phyloP scores from a whole-genome alignment of 2,888 invertebrate species.

The Erebia palarica region DNA sequence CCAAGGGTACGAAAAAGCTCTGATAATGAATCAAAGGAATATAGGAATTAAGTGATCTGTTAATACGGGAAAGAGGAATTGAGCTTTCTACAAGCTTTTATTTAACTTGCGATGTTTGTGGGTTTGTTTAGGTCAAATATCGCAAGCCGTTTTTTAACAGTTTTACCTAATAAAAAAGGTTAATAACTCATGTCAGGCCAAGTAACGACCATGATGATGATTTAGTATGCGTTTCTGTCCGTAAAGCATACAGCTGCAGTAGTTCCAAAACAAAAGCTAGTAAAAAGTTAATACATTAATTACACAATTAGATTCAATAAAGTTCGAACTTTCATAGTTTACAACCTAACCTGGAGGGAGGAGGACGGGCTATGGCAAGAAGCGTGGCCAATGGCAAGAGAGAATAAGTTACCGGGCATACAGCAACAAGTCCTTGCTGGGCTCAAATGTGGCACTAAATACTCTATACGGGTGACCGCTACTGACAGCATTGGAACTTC shows the following conservation, averaged over 20 bases:
- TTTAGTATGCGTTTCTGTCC: no score
- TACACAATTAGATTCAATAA: neutral
- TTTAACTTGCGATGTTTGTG: neutral
- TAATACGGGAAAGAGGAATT: neutral
- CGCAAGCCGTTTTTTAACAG: no score
- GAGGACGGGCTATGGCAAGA: slow-evolving; percentile 78
- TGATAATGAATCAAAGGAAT: slow-evolving; percentile 17
- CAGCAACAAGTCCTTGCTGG: slow-evolving; percentile 86
- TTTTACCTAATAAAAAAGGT: no score
- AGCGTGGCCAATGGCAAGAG: slow-evolving; percentile 84
- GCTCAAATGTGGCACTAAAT: slow-evolving; percentile 92
- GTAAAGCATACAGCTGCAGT: no score
- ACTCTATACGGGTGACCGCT: slow-evolving; percentile 90
- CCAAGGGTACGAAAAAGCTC: slow-evolving; percentile 1
- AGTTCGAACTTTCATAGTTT: slow-evolving; percentile 54
- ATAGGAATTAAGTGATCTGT: neutral
- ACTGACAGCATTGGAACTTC: slow-evolving; percentile 92
- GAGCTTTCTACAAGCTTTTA: neutral
- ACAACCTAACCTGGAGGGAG: slow-evolving; percentile 78
- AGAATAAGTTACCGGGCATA: slow-evolving; percentile 78
- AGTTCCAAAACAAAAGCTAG: no score
- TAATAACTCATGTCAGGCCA: no score
- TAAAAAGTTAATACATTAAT: no score
- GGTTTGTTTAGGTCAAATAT: no score
- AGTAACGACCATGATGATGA: no score